Evolutionary conservation across 2,888 invertebrate genomes (phyloP).

Genomic region (Amphiduros pacificus): DNA sequence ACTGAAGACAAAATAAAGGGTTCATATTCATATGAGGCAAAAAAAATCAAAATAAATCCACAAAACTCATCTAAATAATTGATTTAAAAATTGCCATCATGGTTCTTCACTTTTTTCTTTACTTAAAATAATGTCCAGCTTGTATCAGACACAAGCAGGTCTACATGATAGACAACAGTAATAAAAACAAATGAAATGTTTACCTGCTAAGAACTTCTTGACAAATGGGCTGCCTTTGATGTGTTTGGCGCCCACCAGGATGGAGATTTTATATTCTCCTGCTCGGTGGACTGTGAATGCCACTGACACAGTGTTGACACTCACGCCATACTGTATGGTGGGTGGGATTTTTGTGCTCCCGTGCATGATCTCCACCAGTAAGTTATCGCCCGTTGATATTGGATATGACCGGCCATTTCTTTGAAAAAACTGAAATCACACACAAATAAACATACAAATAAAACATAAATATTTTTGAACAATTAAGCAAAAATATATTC

Average conservation of each 20-base stretch:
- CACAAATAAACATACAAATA: neutral
- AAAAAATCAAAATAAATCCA: neutral
- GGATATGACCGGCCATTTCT: conserved; percentile 93
- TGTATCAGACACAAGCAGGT: too few species aligned
- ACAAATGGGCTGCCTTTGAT: conserved; percentile 85
- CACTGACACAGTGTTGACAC: conserved; percentile 82
- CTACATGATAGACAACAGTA: neutral
- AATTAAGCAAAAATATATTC: too few species aligned
- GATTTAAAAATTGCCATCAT: neutral
- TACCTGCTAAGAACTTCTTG: conserved; percentile 76
- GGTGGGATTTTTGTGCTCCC: conserved; percentile 81
- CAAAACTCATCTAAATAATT: neutral
- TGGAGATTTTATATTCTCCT: conserved; percentile 83
- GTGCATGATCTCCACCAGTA: conserved; percentile 84
- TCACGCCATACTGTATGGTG: conserved; percentile 82
- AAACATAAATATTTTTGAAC: neutral
- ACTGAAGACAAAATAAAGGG: too few species aligned
- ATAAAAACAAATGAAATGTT: conserved; percentile 1
- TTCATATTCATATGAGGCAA: neutral
- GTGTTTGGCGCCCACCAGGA: conserved; percentile 76
- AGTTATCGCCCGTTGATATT: conserved; percentile 88
- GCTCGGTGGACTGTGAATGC: conserved; percentile 91
- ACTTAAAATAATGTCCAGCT: too few species aligned
- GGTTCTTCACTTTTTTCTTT: too few species aligned
- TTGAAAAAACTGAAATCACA: conserved; percentile 66